phyloP scores from a whole-genome alignment of 1,140 invertebrate genomes.

The Oreohelix idahoensis region DNA sequence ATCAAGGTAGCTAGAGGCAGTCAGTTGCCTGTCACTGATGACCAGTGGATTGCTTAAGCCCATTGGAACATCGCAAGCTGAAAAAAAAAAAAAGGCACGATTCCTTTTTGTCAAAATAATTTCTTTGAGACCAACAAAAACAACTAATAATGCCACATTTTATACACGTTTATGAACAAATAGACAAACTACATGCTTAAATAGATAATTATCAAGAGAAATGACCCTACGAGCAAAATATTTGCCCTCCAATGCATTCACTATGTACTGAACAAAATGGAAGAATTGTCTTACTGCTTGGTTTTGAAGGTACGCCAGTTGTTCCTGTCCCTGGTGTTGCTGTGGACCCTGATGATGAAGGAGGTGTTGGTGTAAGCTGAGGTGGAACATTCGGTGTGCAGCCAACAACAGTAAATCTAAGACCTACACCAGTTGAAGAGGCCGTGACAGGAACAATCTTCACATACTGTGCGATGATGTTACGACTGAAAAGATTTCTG shows the following conservation, averaged over 20 bases:
- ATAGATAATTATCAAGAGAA: too few relatives aligned
- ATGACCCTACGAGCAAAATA: neutral
- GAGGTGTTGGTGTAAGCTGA: neutral
- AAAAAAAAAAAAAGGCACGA: slow-evolving; percentile 33
- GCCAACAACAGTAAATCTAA: slow-evolving; percentile 58
- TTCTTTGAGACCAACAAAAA: too few relatives aligned
- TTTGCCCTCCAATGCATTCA: too few relatives aligned
- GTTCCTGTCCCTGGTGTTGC: neutral
- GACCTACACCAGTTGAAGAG: slow-evolving; percentile 29
- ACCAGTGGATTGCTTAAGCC: slow-evolving; percentile 56
- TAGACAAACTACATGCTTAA: too few relatives aligned
- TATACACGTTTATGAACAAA: too few relatives aligned
- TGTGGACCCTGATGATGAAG: neutral
- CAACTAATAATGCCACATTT: too few relatives aligned
- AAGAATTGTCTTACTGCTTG: neutral
- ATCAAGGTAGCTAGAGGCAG: slow-evolving; percentile 50
- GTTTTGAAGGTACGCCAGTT: neutral
- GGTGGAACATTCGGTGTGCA: slow-evolving; percentile 45
- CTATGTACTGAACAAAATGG: neutral
- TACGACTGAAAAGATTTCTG: slow-evolving; percentile 55
- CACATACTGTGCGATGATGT: slow-evolving; percentile 57
- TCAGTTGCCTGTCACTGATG: slow-evolving; percentile 51
- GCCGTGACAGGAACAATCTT: slow-evolving; percentile 44
- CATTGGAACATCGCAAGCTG: slow-evolving; percentile 62
- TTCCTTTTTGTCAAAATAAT: neutral